A percentile compares a stretch with the other conserved stretches of the same genome.
Evolutionary conservation across 2,113 vertebrate species (phyloP).

Genomic region (Ochotona princeps): DNA sequence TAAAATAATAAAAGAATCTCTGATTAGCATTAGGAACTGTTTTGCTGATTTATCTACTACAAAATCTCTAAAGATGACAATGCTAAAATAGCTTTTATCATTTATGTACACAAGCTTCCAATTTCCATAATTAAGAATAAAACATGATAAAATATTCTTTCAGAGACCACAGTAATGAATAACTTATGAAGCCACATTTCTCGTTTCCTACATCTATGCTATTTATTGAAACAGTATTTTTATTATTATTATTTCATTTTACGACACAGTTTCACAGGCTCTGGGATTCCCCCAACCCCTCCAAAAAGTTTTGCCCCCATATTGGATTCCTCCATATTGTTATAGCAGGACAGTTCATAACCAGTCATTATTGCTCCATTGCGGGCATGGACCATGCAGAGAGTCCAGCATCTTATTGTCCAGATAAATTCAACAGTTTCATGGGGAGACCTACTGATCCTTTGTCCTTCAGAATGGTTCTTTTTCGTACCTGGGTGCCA

Average conservation of each 20-base stretch:
- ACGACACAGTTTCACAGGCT: too few species aligned
- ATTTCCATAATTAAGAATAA: background rate
- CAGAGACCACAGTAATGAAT: background rate
- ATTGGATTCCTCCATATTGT: too few species aligned
- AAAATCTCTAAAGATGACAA: background rate
- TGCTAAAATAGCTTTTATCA: background rate
- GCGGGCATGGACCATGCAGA: too few species aligned
- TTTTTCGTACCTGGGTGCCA: background rate
- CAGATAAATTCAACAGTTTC: too few species aligned
- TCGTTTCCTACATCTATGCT: background rate
- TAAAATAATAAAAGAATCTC: background rate
- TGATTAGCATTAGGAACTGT: background rate
- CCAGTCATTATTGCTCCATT: too few species aligned
- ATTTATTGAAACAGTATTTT: background rate
- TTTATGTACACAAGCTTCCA: background rate
- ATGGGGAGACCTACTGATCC: background rate
- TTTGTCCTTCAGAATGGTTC: background rate
- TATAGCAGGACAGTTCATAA: too few species aligned
- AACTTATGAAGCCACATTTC: background rate
- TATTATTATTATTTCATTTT: too few species aligned
- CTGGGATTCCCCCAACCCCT: too few species aligned
- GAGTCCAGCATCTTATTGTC: too few species aligned
- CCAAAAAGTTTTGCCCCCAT: too few species aligned
- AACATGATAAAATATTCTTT: slow-evolving; percentile 5
- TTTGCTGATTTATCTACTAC: background rate